These are phyloP conservation scores for Phortica magna DNA, from an alignment of 2,888 invertebrate species.

Conservation along the genomic window DNA sequence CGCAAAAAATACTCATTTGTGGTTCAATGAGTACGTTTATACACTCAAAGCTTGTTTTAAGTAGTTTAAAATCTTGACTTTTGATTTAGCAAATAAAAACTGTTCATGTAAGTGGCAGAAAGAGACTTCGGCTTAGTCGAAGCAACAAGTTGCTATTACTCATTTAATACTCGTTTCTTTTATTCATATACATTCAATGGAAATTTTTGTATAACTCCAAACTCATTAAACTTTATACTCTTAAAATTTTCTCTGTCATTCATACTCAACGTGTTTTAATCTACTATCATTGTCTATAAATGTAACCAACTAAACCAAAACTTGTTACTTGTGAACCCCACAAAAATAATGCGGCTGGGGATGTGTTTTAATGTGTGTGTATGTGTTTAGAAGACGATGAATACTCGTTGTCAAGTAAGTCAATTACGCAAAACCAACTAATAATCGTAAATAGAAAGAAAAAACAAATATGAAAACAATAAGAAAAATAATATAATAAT, in stretches of 20 bases:
- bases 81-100: too few relatives aligned
- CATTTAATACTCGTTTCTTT: neutral
- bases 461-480: constrained; percentile 11
- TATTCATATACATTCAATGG: neutral
- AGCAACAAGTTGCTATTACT: neutral
- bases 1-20: too few relatives aligned
- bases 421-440: constrained; percentile 58
- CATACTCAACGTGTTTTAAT: constrained; percentile 8
- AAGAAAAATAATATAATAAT: constrained; percentile 17
- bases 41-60: too few relatives aligned
- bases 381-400: constrained; percentile 80
- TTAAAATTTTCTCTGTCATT: constrained; percentile 10
- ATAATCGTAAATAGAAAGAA: constrained; percentile 37
- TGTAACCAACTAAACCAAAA: constrained; percentile 40
- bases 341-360: constrained; percentile 38
- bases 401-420: constrained; percentile 83
- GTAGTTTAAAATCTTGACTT: too few relatives aligned
- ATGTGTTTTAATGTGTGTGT: constrained; percentile 58
- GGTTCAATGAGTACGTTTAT: too few relatives aligned
- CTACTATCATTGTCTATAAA: constrained; percentile 10
- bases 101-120: neutral
- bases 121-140: neutral
- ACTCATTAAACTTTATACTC: neutral
- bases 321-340: constrained; percentile 45
- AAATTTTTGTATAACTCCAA: neutral